Percentiles rank a stretch among this genome's conserved stretches.
These are phyloP conservation scores for Nycticryphes semicollaris DNA, from an alignment of 2,113 vertebrate genomes.

Conservation along the genomic window DNA sequence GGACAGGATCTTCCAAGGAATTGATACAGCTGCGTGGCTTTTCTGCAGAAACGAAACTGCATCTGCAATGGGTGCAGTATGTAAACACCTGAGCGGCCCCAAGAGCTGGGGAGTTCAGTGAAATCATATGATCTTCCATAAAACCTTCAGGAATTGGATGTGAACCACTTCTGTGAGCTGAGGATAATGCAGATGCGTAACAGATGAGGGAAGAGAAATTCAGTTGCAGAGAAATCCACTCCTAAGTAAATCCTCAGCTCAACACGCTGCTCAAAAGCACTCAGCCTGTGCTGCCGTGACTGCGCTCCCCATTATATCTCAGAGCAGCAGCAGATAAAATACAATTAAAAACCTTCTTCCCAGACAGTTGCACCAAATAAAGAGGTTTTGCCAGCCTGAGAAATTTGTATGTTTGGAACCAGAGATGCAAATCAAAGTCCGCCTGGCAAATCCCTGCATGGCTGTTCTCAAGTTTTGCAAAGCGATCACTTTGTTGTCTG, in stretches of 20 bases:
- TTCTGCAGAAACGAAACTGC: background rate
- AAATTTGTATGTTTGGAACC: background rate
- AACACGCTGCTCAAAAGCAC: background rate
- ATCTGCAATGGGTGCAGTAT: background rate
- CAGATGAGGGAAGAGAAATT: background rate
- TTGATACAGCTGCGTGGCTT: fast-evolving
- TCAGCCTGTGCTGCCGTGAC: background rate
- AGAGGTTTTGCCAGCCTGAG: background rate
- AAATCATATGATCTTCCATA: conserved; percentile 2
- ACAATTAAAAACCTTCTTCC: background rate
- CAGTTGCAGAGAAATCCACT: background rate
- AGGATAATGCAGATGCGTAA: background rate
- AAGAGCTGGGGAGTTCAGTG: background rate
- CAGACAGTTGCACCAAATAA: background rate
- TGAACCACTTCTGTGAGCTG: conserved; percentile 5
- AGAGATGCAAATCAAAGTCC: background rate
- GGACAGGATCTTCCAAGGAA: background rate
- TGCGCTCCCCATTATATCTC: background rate
- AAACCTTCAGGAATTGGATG: background rate
- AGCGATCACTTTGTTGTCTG: background rate
- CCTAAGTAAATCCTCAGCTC: conserved; percentile 18
- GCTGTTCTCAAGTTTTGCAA: background rate
- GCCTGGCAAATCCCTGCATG: background rate
- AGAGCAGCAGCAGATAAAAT: background rate
- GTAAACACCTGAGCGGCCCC: conserved; percentile 4